Evolutionary conservation across 2,797 vertebrate genomes (phyloP).

Genomic region (Euphonia xanthogaster): DNA sequence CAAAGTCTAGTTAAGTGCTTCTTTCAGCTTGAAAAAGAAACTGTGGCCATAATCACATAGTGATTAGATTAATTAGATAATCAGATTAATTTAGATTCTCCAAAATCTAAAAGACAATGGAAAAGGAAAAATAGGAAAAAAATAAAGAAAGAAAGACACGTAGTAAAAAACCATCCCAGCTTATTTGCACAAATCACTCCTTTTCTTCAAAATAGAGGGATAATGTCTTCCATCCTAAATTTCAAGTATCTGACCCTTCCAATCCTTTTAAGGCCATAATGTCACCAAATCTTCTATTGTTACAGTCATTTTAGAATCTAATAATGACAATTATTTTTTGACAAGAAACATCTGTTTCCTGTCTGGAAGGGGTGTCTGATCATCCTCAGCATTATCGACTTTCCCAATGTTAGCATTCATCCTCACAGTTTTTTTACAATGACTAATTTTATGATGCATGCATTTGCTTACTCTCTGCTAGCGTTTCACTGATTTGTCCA

Average conservation of each 20-base stretch:
- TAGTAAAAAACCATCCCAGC: fast-evolving
- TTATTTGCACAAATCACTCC: background rate
- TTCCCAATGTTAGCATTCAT: background rate
- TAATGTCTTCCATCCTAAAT: background rate
- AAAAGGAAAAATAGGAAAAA: fast-evolving
- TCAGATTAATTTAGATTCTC: background rate
- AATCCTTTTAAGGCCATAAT: background rate
- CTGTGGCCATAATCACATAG: background rate
- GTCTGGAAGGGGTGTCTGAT: background rate
- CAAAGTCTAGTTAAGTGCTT: background rate
- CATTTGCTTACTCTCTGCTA: background rate
- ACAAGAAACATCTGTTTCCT: background rate
- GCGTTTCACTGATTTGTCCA: background rate
- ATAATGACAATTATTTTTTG: background rate
- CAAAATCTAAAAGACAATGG: background rate
- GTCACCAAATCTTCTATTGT: background rate
- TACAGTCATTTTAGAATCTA: background rate
- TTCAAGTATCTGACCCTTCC: background rate
- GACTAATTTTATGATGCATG: background rate
- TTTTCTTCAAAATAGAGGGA: background rate
- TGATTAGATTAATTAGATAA: background rate
- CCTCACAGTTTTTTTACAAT: background rate
- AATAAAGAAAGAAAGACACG: fast-evolving
- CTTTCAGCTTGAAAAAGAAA: background rate
- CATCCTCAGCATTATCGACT: background rate